Base-by-base conservation (phyloP, 2,797 vertebrate genomes). In the Eidolon dupreanum region DNA sequence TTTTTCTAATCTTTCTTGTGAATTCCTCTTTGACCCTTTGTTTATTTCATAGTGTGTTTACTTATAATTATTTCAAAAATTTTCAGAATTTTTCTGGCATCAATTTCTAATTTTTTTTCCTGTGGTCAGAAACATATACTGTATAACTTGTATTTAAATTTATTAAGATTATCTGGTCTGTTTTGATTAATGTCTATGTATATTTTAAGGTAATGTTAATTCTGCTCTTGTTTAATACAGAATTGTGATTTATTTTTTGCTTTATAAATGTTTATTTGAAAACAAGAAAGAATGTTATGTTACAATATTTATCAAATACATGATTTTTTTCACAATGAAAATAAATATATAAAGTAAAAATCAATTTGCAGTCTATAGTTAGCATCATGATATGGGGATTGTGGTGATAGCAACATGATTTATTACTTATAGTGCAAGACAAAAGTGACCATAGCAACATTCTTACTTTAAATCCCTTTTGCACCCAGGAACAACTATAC, bases 201-300 rank as follows among this genome's bases (percentile, higher is more conserved):
- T 82, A 82, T 74, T 66, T 74, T 75, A 83, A 82, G 49, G 51
- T 82, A 83, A 31, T 46, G 61, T 38, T 74, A 57, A 55, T 82
- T 82, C 36, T 73, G 20, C 33, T 46, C 20, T 93, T 53, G 24
- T 53, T 83, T 43, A 7, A 57, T 73, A 12, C 24, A 57, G 9
- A 43, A 61, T 70, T 78, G 70, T 51, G 78, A 59, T 66, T 57
- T 78, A 38, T 36, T 79, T 71, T 84, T 84, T 70, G 31, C 46
- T 82, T 66, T 95, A 71, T 79, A 88, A 61, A 65, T 15, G 33
- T 73, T 51, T 73, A 73, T 46, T 84, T 55, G 41, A 95, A 93
- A 78, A 5, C 10, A 41, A 46, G 73, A 61, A 68, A 51, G 0
- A 75, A 81, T 79, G 8, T 33, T 70, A 59, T 13, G 8, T 66